Conservation (phyloP, 2,888 invertebrate genomes). For the Limnephilus marmoratus region DNA sequence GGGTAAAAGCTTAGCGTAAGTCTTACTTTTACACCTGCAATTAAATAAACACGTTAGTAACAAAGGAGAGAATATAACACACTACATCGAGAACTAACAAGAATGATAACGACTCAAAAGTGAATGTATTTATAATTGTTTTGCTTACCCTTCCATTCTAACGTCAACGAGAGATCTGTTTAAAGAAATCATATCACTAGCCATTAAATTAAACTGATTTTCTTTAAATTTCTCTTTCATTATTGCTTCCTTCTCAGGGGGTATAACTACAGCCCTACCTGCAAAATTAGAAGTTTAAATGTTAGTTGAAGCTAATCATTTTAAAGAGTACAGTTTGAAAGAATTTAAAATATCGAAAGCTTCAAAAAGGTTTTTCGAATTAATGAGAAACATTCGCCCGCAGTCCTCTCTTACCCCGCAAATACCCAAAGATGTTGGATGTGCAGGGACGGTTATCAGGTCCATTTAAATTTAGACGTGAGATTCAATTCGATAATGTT, state of each 20-base stretch:
- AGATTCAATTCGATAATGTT: too few species aligned
- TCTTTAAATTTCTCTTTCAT: slow-evolving; percentile 98
- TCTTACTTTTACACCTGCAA: slow-evolving; percentile 87
- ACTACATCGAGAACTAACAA: not conserved
- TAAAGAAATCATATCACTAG: slow-evolving; percentile 97
- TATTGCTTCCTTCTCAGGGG: slow-evolving; percentile 88
- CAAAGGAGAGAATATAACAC: not conserved
- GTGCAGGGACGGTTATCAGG: too few species aligned
- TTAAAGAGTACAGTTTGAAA: too few species aligned
- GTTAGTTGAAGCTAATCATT: not conserved
- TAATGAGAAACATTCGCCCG: too few species aligned
- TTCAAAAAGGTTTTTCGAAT: too few species aligned
- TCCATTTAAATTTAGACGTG: too few species aligned
- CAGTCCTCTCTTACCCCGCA: too few species aligned
- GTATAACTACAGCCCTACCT: slow-evolving; percentile 91
- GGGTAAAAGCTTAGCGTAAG: slow-evolving; percentile 88
- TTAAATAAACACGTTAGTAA: not conserved
- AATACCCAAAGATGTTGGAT: too few species aligned
- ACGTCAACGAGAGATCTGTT: slow-evolving; percentile 97
- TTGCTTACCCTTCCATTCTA: slow-evolving; percentile 88
- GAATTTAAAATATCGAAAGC: too few species aligned
- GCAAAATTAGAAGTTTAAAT: slow-evolving; percentile 61
- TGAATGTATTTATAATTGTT: not conserved
- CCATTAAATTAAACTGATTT: slow-evolving; percentile 98
- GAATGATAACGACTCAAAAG: not conserved